Evolutionary conservation across 2,888 invertebrate species (phyloP), one percentile per base, ranked within the genome.

Genomic region (Drosophila antonietae): DNA sequence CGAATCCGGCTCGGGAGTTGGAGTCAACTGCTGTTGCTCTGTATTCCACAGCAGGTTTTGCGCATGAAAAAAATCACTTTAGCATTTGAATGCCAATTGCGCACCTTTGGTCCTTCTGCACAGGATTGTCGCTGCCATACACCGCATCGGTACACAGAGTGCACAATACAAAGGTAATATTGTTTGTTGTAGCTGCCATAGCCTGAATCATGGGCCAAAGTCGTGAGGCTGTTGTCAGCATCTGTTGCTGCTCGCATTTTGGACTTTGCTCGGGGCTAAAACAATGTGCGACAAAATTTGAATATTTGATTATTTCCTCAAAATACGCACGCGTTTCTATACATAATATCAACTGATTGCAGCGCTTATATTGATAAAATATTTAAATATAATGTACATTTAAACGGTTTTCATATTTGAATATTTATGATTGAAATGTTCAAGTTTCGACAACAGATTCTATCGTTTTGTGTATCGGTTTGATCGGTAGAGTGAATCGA

Each of bases 51-150:
- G 46, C 55, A 64, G 73, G 75, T 59, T 75, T 71, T 73, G 76
- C 73, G 58, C 71, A 84, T 87, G 89, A 28, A 86, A 90, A 91
- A 90, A 91, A 81, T 88, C 81, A 82, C 86, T 90, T 89, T 78
- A 80, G 78, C 81, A 72, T 90, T 88, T 90, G 89, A 89, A 91
- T 90, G 88, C 81, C 90, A 89, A 90, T 90, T 90, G 75, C 14
- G 18, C 69, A 69, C 69, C 64, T 75, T 77, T 58, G 53, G 51
- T 71, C 47, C 63, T 59, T 64, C 59, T 20, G 58, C 60, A 44
- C 56, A 37, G 62, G 43, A 60, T 49, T 59, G 68, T 59, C 43
- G n/a, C 20, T 61, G 41, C 39, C 53, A 55, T n/a, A 51, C 31
- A 18, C 33, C 49, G 39, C 39, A 55, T 28, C 28, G 31, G 56